Evolutionary conservation across 2,888 invertebrate genomes (phyloP).

Genomic region (Stenodera caucasica): DNA sequence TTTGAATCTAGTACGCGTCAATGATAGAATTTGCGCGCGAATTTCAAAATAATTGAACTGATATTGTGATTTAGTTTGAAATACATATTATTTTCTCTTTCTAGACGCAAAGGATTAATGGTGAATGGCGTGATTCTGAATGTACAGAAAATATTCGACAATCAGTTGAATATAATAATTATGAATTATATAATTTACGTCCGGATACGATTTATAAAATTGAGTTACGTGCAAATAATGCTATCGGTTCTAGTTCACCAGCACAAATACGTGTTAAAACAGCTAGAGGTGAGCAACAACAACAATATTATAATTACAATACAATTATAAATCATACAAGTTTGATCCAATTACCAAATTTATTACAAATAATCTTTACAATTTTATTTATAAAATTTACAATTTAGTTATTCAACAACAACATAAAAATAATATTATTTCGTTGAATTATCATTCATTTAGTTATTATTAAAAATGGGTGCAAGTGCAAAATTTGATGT

Average conservation of each 20-base stretch:
- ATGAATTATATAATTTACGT: conserved; percentile 68
- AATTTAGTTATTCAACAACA: conserved; percentile 9
- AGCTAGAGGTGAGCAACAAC: conserved; percentile 74
- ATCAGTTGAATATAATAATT: conserved; percentile 65
- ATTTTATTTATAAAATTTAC: conserved; percentile 14
- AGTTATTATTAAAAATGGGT: too few relatives aligned
- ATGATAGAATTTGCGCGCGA: too few relatives aligned
- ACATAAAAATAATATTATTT: too few relatives aligned
- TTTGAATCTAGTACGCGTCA: too few relatives aligned
- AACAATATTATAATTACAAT: conserved; percentile 41
- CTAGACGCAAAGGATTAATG: conserved; percentile 67
- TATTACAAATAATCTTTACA: conserved; percentile 21
- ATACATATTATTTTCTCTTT: background rate
- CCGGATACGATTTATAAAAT: conserved; percentile 84
- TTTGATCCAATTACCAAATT: conserved; percentile 6
- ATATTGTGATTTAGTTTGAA: too few relatives aligned
- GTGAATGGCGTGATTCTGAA: conserved; percentile 64
- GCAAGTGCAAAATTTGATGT: too few relatives aligned
- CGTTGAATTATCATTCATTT: too few relatives aligned
- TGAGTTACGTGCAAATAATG: conserved; percentile 82
- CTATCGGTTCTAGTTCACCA: conserved; percentile 79
- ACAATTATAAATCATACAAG: conserved; percentile 36
- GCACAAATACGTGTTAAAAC: conserved; percentile 81
- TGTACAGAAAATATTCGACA: conserved; percentile 65
- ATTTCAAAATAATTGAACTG: too few relatives aligned